Evolutionary conservation across 2,888 invertebrate species (phyloP), one percentile per base, ranked within the genome.

Genomic region (Labia minor): DNA sequence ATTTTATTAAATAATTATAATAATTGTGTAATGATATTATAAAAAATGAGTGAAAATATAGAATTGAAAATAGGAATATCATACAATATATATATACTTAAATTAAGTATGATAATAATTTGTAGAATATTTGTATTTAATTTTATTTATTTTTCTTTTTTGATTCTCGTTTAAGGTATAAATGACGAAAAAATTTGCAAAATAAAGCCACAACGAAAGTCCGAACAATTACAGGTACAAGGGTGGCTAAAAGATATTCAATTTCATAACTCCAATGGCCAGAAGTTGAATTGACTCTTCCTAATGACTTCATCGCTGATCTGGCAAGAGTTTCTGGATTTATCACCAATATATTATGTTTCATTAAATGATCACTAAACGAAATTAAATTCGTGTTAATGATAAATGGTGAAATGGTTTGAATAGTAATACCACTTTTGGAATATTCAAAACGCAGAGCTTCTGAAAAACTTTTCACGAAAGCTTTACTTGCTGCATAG

Each of bases 221-320:
- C 70, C 88, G 78, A 1, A 86, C 71, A 86, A 86, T 86, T 14
- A 82, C 81, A 0, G 89, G 89, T 0, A 82, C 76, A 14, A 86
- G 71, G 67, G 81, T 79, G 0, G 82, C 79, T 72, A 86, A 78
- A 74, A 85, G 84, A 69, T 81, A 81, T 81, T 81, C 73, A 66
- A 96, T 77, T 0, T 92, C 92, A 77, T 95, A 95, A 0, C 87
- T 79, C 93, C 94, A 95, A 77, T 92, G 95, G 0, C 95, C 95
- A 0, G 91, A 90, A 0, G 92, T 89, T 68, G 85, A 82, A 66
- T 85, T 82, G 18, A 89, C 83, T 74, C 87, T 85, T 61, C 95
- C 95, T 62, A 95, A 81, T 1, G 91, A 90, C 68, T 82, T 81
- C 6, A 94, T 85, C 0, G 95, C 92, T 71, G 88, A 86, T 26